Base-by-base conservation (phyloP, 2,888 invertebrate genomes). In the Neelides folsomi region DNA sequence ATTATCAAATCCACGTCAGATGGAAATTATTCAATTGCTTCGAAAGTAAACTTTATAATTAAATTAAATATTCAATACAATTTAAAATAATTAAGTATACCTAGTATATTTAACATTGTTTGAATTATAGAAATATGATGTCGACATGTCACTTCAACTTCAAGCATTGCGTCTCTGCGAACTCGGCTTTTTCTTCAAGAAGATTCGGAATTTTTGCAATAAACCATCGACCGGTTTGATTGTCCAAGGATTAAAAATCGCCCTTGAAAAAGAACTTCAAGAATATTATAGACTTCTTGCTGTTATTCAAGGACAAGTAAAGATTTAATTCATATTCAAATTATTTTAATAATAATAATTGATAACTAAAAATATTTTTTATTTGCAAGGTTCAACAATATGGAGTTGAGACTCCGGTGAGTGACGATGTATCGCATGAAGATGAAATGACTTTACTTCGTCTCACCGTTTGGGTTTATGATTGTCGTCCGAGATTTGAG, bases 201-300 rank as follows among this genome's bases (percentile, higher is more conserved):
- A 83, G 62, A 77, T 94, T 7, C 80, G 82, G 65, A 79, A 81
- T 63, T 87, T 83, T 65, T 81, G 87, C 50, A 84, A 88, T 64
- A 78, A 79, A 43, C 76, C 80, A 46, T 83, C 81, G 49, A 79
- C 67, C 16, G 88, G 89, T 44, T 73, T 83, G 49, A 83, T 87
- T 70, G 83, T 83, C 2, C 86, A 92, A 72, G 88, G 92, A 48
- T 79, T 94, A 60, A 83, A 88, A 51, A 79, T 87, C 2, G 84
- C 85, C 2, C 73, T 95, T 52, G 80, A 86, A 65, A 80, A 83
- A 53, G 88, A 94, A 70, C 73, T 95, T 12, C 83, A 82, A 0
- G 84, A 86, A 67, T 94, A 88, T 71, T 92, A 90, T 69, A 79
- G 88, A 59, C 80, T 89, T 63, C 79, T 95, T 52, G 89, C 93